These are phyloP conservation scores for Stichopus horrens DNA, from an alignment of 53 echinoderm and acorn worm species.

Conservation along the genomic window DNA sequence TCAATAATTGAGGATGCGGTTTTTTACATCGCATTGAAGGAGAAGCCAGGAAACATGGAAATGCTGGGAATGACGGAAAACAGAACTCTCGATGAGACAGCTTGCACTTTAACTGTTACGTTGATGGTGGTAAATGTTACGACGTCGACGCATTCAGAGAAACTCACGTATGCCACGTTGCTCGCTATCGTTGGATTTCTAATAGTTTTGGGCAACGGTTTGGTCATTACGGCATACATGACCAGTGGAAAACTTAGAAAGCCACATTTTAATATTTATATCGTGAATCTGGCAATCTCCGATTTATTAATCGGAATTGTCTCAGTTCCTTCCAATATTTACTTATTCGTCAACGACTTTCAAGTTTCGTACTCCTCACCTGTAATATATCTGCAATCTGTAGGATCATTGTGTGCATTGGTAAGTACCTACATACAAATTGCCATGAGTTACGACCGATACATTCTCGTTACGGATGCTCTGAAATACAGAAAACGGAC, in stretches of 20 bases:
- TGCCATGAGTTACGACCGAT: constrained; percentile 22
- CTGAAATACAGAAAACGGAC: background rate
- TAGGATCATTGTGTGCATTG: background rate
- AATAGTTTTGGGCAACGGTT: background rate
- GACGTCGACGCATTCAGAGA: no score
- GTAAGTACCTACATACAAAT: background rate
- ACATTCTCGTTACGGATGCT: constrained; percentile 7
- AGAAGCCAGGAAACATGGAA: no score
- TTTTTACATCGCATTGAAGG: no score
- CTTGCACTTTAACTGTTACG: no score
- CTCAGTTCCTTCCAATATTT: background rate
- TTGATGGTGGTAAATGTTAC: no score
- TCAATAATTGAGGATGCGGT: no score
- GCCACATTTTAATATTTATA: constrained; percentile 16
- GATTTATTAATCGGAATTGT: background rate
- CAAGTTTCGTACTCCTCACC: no score
- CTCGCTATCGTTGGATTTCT: background rate
- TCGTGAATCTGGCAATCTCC: constrained; percentile 16
- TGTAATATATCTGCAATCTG: no score
- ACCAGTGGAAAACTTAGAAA: background rate
- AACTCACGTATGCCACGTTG: no score
- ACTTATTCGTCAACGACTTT: background rate
- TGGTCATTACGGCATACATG: background rate
- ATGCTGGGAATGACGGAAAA: no score
- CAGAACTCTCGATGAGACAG: no score